phyloP scores from a whole-genome alignment of 2,797 vertebrate genomes.

The Poecilia gillii region DNA sequence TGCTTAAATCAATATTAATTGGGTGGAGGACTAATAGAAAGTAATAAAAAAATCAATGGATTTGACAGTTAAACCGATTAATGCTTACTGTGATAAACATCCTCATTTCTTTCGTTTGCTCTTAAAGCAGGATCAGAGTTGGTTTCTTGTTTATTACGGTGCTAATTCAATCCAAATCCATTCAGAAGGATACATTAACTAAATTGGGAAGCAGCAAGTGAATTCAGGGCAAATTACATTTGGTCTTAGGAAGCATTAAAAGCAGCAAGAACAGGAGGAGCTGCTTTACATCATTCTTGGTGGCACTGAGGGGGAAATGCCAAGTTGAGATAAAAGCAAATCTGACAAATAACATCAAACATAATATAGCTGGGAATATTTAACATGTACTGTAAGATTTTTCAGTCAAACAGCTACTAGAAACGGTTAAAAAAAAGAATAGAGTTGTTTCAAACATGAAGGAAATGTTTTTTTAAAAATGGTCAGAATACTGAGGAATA shows the following conservation, averaged over 20 bases:
- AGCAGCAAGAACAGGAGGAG: neutral
- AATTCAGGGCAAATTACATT: slow-evolving; percentile 14
- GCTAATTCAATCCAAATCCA: slow-evolving; percentile 5
- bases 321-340: slow-evolving; percentile 16
- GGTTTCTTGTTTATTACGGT: neutral
- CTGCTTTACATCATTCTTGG: slow-evolving; percentile 9
- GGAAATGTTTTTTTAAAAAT: neutral
- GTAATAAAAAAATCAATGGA: neutral
- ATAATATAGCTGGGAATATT: neutral
- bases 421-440: neutral
- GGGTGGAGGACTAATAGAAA: slow-evolving; percentile 1
- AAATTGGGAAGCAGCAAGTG: neutral
- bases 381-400: neutral
- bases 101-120: neutral
- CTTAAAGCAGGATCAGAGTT: slow-evolving; percentile 7
- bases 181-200: neutral
- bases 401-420: neutral
- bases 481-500: neutral
- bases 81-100: neutral
- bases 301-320: slow-evolving; percentile 19
- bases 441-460: neutral
- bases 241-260: neutral
- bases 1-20: neutral
- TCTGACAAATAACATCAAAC: slow-evolving; percentile 13
- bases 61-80: slow-evolving; percentile 2